A percentile compares a stretch with the other conserved stretches of the same genome.
These are phyloP conservation scores for Neoitamus cyanurus DNA, from an alignment of 2,888 invertebrate genomes.

Conservation along the genomic window DNA sequence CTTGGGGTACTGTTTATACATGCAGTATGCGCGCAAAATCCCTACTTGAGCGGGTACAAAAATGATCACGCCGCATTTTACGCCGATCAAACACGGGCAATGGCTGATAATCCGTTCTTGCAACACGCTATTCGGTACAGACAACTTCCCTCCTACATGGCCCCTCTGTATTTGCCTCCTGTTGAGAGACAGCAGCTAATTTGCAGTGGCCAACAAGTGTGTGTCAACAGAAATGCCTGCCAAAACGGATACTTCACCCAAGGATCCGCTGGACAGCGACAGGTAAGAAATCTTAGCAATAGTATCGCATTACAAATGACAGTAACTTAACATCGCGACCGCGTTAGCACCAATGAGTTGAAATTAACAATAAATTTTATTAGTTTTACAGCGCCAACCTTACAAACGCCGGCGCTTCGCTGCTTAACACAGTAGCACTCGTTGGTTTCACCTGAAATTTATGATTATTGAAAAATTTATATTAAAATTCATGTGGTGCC, in stretches of 20 bases:
- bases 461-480: constrained; percentile 27
- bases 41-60: constrained; percentile 49
- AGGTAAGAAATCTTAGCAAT: constrained; percentile 33
- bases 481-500: constrained; percentile 10
- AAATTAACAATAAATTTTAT: constrained; percentile 4
- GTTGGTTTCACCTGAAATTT: constrained; percentile 10
- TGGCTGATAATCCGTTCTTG: constrained; percentile 33
- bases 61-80: constrained; percentile 49
- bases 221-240: constrained; percentile 72
- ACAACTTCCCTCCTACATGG: constrained; percentile 48
- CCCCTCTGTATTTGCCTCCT: constrained; percentile 53
- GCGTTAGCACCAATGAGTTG: not conserved
- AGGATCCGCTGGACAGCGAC: constrained; percentile 10
- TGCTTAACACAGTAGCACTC: constrained; percentile 26
- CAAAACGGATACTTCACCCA: constrained; percentile 67
- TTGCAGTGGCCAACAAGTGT: constrained; percentile 72
- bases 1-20: constrained; percentile 42
- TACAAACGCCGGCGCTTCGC: not conserved
- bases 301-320: not conserved
- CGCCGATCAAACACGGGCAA: constrained; percentile 35
- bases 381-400: not conserved
- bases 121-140: constrained; percentile 46
- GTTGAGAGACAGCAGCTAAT: constrained; percentile 54
- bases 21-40: constrained; percentile 47
- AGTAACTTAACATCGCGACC: not conserved